Conservation (phyloP, 2,888 invertebrate species). For the Agrilus biguttatus region DNA sequence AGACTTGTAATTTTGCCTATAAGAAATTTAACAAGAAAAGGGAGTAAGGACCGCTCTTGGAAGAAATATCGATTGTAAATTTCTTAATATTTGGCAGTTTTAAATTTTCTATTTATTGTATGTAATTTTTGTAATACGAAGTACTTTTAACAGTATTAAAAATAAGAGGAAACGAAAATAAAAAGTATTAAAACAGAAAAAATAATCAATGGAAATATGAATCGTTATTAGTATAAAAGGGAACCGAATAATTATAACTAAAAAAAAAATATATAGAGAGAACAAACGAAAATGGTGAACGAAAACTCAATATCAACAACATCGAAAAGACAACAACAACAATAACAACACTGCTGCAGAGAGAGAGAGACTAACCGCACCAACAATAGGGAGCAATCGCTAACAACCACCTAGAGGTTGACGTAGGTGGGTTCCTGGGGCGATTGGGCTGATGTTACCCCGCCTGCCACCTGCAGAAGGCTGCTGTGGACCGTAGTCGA, state of each 20-base stretch:
- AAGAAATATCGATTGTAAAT: too few species aligned
- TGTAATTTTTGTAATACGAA: too few species aligned
- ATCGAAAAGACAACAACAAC: slow-evolving; percentile 10
- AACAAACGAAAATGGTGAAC: slow-evolving; percentile 1
- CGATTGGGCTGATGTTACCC: slow-evolving; percentile 44
- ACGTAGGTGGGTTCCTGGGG: slow-evolving; percentile 87
- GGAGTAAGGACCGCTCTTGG: too few species aligned
- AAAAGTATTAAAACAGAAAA: too few species aligned
- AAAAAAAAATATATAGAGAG: neutral
- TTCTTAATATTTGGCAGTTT: too few species aligned
- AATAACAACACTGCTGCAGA: slow-evolving; percentile 29
- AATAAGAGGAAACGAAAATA: too few species aligned
- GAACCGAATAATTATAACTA: neutral
- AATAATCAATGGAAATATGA: too few species aligned
- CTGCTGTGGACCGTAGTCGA: slow-evolving; percentile 28
- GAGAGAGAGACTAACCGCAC: slow-evolving; percentile 24
- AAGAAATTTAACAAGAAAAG: too few species aligned
- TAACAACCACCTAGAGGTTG: slow-evolving; percentile 43
- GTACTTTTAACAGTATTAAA: too few species aligned
- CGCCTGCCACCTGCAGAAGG: slow-evolving; percentile 36
- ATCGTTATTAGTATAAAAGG: too few species aligned
- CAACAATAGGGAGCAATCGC: slow-evolving; percentile 4
- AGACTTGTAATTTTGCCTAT: too few species aligned
- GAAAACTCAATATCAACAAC: slow-evolving; percentile 9
- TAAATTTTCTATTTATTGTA: too few species aligned